Evolutionary conservation across 2,888 invertebrate genomes (phyloP), one percentile per base, ranked within the genome.

Genomic region (Eucera pruinosa): DNA sequence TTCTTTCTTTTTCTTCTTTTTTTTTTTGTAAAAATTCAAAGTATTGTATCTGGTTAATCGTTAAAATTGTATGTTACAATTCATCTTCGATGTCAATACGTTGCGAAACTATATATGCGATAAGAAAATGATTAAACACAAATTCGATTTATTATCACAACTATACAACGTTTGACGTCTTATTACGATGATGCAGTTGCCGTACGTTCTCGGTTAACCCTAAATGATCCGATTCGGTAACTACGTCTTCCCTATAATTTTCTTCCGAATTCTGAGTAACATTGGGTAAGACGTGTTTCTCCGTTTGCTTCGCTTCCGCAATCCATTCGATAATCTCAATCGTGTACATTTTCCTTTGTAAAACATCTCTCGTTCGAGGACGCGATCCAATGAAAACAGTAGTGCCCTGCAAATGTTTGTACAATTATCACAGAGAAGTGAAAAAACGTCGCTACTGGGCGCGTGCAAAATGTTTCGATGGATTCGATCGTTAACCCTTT

Each of bases 291-390:
- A 55, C 78, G 65, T 84, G 83, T 70, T 88, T 89, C 89, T 95
- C 95, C 72, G 93, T 93, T 23, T 94, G 93, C 52, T 95, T 95
- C 1, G 95, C 96, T 87, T 96, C 96, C 0, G 94, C 93, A 39
- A 96, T 92, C 96, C 96, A 97, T 87, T 95, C 95, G 78, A 94
- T 94, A 87, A 97, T 96, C 87, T 96, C 96, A 9, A 94, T 91
- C 78, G 95, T 95, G 90, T 96, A 96, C 96, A 97, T 96, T 86
- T 95, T 94, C 81, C 95, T 93, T 89, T 96, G 96, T 25, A 96
- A 93, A 13, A 96, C 96, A 88, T 96, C 96, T 86, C 96, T 94
- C 45, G 96, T 96, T 55, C 96, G 93, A 2, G 96, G 95, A 65
- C 96, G 93, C n/a, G 95, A 94, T 0, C 96, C 96, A 55, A 96